Base-by-base conservation (phyloP, 2,888 invertebrate species). In the Bimastos eiseni region DNA sequence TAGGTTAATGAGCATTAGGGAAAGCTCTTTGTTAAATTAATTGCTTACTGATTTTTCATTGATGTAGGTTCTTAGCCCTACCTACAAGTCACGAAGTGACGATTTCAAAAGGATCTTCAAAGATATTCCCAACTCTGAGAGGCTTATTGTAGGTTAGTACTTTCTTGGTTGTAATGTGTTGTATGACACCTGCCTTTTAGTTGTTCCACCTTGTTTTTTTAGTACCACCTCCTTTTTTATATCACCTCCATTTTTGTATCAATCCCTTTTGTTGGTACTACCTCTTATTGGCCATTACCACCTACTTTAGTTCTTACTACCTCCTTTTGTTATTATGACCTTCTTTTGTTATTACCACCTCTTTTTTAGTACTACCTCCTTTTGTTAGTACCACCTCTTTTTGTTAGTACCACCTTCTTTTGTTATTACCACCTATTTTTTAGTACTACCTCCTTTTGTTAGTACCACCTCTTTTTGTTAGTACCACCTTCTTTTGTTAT, bases 61-160 rank as follows among this genome's bases (percentile, higher is more conserved):
- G 34, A 6, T 83, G 24, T 93, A 95, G 95, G 94, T 95, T 92
- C 92, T 95, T 89, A 94, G 94, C 93, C 98, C 98, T 83, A 98
- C 98, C 0, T 99, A 99, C 95, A 98, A 98, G 95, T 98, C 98
- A 92, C 96, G 98, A 93, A 97, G 97, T 11, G 98, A 98, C 93
- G 98, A 98, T 95, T 98, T 98, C 95, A 98, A 97, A 94, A 96
- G 97, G 94, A 96, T 98, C 92, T 99, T 99, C 95, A 98, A 97
- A 95, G 97, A 98, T 91, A 96, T 98, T 92, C 98, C 98, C 0
- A 96, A 97, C 92, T 98, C 98, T 94, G 98, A 98, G 95, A 96
- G 98, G 93, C 96, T 98, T 93, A 97, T 98, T 95, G 98, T 98
- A 93, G 98, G 98, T 98, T 95, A 96, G 96, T 95, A 37, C 86